These are phyloP conservation scores for Copsychus sechellarum DNA, from an alignment of 2,113 vertebrate genomes.

Conservation along the genomic window DNA sequence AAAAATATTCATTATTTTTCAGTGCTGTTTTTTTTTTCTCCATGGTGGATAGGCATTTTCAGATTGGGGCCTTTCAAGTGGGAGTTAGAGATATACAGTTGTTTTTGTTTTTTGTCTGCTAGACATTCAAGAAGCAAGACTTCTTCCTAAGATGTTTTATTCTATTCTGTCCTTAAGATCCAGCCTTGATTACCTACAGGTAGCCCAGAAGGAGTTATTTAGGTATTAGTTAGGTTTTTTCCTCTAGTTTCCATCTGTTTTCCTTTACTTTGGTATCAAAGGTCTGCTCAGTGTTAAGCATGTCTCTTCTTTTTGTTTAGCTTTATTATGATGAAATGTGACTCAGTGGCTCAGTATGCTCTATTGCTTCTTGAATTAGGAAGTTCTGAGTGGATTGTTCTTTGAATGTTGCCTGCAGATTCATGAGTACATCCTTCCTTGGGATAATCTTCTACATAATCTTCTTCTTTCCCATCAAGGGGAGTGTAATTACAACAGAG, in stretches of 20 bases:
- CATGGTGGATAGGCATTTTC: neutral
- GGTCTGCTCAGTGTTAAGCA: neutral
- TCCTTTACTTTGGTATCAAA: neutral
- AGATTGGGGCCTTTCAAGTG: neutral
- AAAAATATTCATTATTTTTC: neutral
- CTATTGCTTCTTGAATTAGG: neutral
- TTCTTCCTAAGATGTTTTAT: neutral
- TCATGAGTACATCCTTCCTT: constrained; percentile 5
- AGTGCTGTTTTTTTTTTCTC: neutral
- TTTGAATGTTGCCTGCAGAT: neutral
- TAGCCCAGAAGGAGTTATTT: neutral
- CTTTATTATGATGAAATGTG: neutral
- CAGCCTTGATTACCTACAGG: neutral
- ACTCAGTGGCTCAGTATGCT: neutral
- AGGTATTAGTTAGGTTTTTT: neutral
- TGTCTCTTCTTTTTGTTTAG: neutral
- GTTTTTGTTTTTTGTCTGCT: neutral
- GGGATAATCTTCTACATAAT: neutral
- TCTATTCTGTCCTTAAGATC: neutral
- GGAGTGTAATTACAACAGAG: neutral
- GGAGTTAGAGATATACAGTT: neutral
- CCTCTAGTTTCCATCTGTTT: neutral
- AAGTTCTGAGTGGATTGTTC: constrained; percentile 7
- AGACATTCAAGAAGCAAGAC: neutral
- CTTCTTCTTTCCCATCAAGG: constrained; percentile 3